These are phyloP conservation scores for Acholoe squamosa DNA, from an alignment of 2,888 invertebrate genomes.

Conservation along the genomic window DNA sequence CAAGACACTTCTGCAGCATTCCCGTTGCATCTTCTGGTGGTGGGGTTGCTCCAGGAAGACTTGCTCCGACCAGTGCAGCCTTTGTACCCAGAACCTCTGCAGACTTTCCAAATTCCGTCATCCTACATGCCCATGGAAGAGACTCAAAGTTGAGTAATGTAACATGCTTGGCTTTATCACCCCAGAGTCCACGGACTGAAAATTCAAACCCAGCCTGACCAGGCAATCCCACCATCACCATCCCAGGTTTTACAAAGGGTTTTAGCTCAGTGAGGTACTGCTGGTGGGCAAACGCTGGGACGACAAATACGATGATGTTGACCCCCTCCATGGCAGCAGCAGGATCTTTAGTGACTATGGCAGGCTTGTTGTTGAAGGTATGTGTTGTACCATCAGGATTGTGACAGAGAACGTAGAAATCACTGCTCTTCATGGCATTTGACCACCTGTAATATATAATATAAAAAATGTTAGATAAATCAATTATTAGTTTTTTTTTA, in stretches of 20 bases:
- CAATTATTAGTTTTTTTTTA: too few species aligned
- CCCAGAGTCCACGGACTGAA: conserved; percentile 73
- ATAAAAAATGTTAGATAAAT: too few species aligned
- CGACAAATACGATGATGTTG: conserved; percentile 74
- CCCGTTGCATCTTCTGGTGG: conserved; percentile 61
- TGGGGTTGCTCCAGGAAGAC: conserved; percentile 37
- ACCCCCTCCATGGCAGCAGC: conserved; percentile 72
- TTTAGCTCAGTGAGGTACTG: conserved; percentile 74
- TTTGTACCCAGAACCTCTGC: conserved; percentile 69
- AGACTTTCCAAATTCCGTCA: conserved; percentile 74
- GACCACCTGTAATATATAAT: not conserved
- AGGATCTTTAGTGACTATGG: conserved; percentile 71
- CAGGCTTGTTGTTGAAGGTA: conserved; percentile 63
- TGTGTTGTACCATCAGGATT: not conserved
- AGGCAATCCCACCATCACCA: conserved; percentile 75
- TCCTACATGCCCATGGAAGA: conserved; percentile 75
- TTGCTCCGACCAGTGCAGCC: conserved; percentile 59
- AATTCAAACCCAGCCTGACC: conserved; percentile 77
- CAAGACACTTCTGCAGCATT: conserved; percentile 66
- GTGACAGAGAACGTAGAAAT: conserved; percentile 59
- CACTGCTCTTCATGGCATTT: conserved; percentile 39
- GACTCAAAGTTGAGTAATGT: conserved; percentile 76
- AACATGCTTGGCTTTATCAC: conserved; percentile 67
- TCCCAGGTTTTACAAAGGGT: conserved; percentile 72
- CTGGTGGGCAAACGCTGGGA: conserved; percentile 78